Evolutionary conservation across 2,888 invertebrate genomes (phyloP), one percentile per base, ranked within the genome.

Genomic region (Drosophila nr. medialis): DNA sequence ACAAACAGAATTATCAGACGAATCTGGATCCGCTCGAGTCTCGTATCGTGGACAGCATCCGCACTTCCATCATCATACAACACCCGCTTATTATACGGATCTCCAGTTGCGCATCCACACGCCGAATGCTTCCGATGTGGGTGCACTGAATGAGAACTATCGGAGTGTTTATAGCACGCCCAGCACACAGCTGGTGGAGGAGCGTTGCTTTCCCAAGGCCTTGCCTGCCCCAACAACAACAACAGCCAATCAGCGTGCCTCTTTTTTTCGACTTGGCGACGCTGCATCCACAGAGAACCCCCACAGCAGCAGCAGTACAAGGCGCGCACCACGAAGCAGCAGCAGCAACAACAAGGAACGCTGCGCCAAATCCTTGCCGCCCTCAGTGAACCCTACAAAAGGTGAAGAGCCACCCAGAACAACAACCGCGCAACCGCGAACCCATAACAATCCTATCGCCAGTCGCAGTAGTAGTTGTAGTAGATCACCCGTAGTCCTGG

Each of bases 91-190:
- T 71, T 92, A 92, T 62, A 92, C 92, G 75, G 92, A 92, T 81
- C 85, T 90, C 11, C 91, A 92, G 70, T 73, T 92, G 62, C 89
- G 89, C 53, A 92, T 92, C 32, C 92, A 92, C 66, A 92, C 92
- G 36, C 92, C 92, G 30, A 89, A 87, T 66, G 89, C 84, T 6
- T 83, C 86, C 24, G 90, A 91, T 77, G 86, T 75, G 55, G 85
- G 87, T 4, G 89, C 92, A 4, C 68, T 92, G 45, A 92, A 92
- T 82, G 92, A 92, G 69, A 92, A 92, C 59, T 93, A 93, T 83
- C 90, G 89, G 56, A 93, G 93, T 80, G 93, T 93, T 13, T 93
- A 93, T 63, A 86, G 79, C 11, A 92, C 92, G n/a, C 90, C 93
- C 58, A 84, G 84, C 42, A 92, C 93, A 10, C 91, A 92, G 61